Evolutionary conservation across 1,140 invertebrate species (phyloP), one percentile per base, ranked within the genome.

Genomic region (Diachasmimorpha longicaudata): DNA sequence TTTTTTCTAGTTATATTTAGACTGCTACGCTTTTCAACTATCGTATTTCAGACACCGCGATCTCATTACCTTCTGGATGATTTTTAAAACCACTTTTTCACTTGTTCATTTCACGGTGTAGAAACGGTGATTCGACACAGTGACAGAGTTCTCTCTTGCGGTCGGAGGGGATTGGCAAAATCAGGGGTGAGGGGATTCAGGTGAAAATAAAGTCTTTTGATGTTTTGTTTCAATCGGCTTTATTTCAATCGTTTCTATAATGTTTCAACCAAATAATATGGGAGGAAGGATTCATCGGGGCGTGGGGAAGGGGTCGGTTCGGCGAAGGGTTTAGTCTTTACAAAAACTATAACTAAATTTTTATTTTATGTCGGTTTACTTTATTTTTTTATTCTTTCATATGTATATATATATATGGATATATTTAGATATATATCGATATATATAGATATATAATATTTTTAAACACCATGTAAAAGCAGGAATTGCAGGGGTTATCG

Each of bases 281-380:
- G 83, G 79, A 79, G 78, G 77, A 82, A 80, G 78, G 76, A 72
- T 79, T 83, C 81, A 83, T 81, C 77, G 81, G 70, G 79, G 74
- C 31, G 81, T 81, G 81, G 84, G 81, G 81, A 79, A 74, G 79
- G 79, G 76, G 81, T 69, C 58, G 1, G 52, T 77, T 81, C 79
- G 79, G 73, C 81, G 74, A 31, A 31, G 6, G 31, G 31, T 31
- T n/a, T 31, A 31, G 31, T 31, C 31, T 31, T 31, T 31, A 85
- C 83, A 86, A 87, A 87, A 86, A 82, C 79, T 83, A 87, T 84
- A 83, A 82, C 78, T 85, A 86, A 80, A 80, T 84, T 82, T 42
- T 63, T 63, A 63, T 63, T 63, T 14, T 63, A 52, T 52, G 48
- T 16, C 19, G 14, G 9, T 52, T 52, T 52, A 52, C 48, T 52